Percentiles rank a stretch among this genome's conserved stretches.
phyloP scores from a whole-genome alignment of 2,888 invertebrate species.

The Aporophyla nigra region DNA sequence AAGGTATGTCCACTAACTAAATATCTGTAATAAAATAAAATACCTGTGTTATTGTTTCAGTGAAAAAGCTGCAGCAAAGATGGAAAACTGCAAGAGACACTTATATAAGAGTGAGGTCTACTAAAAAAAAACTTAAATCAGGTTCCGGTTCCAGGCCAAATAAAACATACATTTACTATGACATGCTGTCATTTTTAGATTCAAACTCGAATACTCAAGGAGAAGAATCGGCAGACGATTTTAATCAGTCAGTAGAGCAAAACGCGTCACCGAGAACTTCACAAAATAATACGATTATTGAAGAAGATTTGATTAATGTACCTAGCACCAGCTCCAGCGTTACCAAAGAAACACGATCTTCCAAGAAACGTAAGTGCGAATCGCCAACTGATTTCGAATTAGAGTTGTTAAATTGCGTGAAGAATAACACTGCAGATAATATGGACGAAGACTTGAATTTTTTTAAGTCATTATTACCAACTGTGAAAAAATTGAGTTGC shows the following conservation, averaged over 20 bases:
- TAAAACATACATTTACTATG: conserved; percentile 59
- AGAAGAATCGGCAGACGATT: conserved; percentile 56
- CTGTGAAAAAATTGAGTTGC: conserved; percentile 59
- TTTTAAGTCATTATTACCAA: conserved; percentile 62
- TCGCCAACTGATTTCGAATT: conserved; percentile 62
- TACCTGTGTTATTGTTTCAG: conserved; percentile 49
- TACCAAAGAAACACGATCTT: conserved; percentile 58
- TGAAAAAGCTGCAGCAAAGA: conserved; percentile 53
- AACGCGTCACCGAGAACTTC: conserved; percentile 43
- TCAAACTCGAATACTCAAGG: conserved; percentile 54
- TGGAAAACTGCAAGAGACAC: conserved; percentile 64
- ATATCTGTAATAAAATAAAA: conserved; percentile 55
- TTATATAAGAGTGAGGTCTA: conserved; percentile 59
- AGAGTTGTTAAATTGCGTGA: conserved; percentile 61
- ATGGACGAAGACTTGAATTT: conserved; percentile 63
- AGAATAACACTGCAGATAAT: conserved; percentile 60
- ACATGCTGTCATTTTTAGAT: conserved; percentile 61
- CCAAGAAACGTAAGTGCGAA: conserved; percentile 61
- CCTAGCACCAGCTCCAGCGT: conserved; percentile 43
- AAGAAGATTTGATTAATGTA: conserved; percentile 39
- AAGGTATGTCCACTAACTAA: conserved; percentile 64
- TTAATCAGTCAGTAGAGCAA: conserved; percentile 37
- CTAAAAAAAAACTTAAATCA: conserved; percentile 63
- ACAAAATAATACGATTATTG: conserved; percentile 37
- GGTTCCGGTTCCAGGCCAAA: conserved; percentile 58